Evolutionary conservation across 2,797 vertebrate genomes (phyloP).

Genomic region (Ficedula albicollis): DNA sequence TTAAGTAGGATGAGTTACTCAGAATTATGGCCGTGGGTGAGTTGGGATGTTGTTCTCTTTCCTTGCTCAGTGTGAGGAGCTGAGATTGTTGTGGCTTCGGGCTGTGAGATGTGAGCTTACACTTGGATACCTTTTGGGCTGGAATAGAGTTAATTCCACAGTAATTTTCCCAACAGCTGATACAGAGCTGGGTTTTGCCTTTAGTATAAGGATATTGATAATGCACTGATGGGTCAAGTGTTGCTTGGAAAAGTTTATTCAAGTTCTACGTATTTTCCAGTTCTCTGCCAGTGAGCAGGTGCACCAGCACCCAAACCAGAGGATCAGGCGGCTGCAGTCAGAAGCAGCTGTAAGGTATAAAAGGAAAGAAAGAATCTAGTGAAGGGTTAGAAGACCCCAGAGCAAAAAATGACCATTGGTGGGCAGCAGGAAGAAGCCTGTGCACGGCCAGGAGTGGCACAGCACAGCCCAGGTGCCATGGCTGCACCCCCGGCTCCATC

Average conservation of each 20-base stretch:
- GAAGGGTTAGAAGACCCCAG: not conserved
- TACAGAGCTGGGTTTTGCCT: not conserved
- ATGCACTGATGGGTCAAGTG: not conserved
- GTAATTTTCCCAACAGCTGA: not conserved
- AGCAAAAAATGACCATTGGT: not conserved
- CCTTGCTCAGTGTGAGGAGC: not conserved
- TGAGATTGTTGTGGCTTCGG: not conserved
- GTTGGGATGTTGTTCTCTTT: not conserved
- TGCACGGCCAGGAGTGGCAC: not conserved
- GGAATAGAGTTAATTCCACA: not conserved
- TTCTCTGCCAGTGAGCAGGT: not conserved
- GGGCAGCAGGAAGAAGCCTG: not conserved
- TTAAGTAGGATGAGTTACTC: not conserved
- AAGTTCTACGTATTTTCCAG: not conserved
- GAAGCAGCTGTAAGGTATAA: not conserved
- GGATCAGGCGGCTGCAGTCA: not conserved
- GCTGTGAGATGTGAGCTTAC: not conserved
- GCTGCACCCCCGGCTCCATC: not conserved
- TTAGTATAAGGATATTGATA: not conserved
- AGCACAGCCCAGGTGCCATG: rapidly evolving
- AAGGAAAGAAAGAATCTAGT: not conserved
- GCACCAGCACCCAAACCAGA: not conserved
- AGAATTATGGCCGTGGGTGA: not conserved
- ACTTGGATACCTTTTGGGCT: not conserved
- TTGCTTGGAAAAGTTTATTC: not conserved